Evolutionary conservation across 2,888 invertebrate genomes (phyloP).

Genomic region (Epinotia nisella): DNA sequence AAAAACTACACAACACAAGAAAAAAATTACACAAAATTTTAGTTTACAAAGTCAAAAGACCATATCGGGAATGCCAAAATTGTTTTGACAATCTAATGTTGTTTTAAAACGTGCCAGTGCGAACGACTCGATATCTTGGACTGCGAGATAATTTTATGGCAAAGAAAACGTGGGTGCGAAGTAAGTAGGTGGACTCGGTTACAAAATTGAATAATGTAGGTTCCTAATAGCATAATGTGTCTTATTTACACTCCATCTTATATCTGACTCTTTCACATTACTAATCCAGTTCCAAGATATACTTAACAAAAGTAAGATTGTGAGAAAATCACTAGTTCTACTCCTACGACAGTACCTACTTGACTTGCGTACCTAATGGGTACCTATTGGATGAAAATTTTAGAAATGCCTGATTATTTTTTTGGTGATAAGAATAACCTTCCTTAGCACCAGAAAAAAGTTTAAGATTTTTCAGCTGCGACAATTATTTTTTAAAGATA

Average conservation of each 20-base stretch:
- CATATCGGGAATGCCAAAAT: slow-evolving; percentile 33
- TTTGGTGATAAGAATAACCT: too few species aligned
- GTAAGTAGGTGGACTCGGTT: slow-evolving; percentile 71
- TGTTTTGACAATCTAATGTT: slow-evolving; percentile 13
- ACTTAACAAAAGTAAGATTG: too few species aligned
- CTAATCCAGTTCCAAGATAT: too few species aligned
- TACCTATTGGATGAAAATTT: too few species aligned
- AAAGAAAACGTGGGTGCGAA: slow-evolving; percentile 68
- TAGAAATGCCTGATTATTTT: too few species aligned
- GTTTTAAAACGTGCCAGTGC: slow-evolving; percentile 61
- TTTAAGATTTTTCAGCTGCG: too few species aligned
- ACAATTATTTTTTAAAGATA: too few species aligned
- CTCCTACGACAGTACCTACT: too few species aligned
- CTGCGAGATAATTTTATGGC: slow-evolving; percentile 70
- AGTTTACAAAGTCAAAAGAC: slow-evolving; percentile 46
- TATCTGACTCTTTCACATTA: background rate
- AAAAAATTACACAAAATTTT: slow-evolving; percentile 48
- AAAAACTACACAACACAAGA: slow-evolving; percentile 53
- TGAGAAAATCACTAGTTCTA: too few species aligned
- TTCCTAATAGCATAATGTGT: slow-evolving; percentile 45
- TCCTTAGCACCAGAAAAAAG: too few species aligned
- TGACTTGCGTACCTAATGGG: too few species aligned
- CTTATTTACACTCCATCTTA: slow-evolving; percentile 57
- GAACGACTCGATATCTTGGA: slow-evolving; percentile 61
- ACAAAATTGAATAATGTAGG: slow-evolving; percentile 55